These are phyloP conservation scores for Clostera curtula DNA, from an alignment of 2,888 invertebrate genomes.

Conservation along the genomic window DNA sequence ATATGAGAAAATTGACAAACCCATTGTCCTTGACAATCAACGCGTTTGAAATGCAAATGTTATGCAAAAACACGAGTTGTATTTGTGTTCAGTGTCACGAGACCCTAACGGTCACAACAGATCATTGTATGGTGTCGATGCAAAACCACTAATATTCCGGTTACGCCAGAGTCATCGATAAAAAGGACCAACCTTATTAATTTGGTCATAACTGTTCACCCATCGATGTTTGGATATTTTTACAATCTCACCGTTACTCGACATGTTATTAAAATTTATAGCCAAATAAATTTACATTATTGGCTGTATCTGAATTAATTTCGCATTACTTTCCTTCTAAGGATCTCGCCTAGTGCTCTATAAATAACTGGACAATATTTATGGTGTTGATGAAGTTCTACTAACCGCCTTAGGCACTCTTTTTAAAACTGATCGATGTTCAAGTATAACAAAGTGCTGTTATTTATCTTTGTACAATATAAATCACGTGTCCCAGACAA, in stretches of 20 bases:
- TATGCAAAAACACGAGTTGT: constrained; percentile 23
- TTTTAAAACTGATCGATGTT: too few relatives aligned
- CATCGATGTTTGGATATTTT: constrained; percentile 21
- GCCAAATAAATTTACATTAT: constrained; percentile 13
- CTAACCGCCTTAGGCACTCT: too few relatives aligned
- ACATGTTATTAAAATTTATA: constrained; percentile 13
- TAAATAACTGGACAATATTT: constrained; percentile 1
- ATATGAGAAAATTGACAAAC: constrained; percentile 1
- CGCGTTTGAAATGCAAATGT: constrained; percentile 21
- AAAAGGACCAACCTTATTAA: constrained; percentile 7
- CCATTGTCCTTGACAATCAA: constrained; percentile 14
- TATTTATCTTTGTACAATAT: too few relatives aligned
- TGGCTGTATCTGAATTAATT: constrained; percentile 11
- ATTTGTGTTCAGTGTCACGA: constrained; percentile 20
- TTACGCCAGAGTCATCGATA: constrained; percentile 23
- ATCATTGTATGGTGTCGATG: constrained; percentile 28
- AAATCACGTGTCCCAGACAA: too few relatives aligned
- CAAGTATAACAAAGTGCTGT: too few relatives aligned
- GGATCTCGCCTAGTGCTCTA: constrained; percentile 2
- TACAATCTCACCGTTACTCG: constrained; percentile 15
- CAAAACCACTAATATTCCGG: constrained; percentile 28
- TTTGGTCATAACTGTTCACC: constrained; percentile 27
- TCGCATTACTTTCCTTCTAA: constrained; percentile 10
- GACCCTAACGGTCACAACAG: constrained; percentile 39
- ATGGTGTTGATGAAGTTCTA: too few relatives aligned